Percentiles rank a stretch among this genome's conserved stretches.
phyloP scores from a whole-genome alignment of 1,140 invertebrate species.

The Heliconius nattereri region DNA sequence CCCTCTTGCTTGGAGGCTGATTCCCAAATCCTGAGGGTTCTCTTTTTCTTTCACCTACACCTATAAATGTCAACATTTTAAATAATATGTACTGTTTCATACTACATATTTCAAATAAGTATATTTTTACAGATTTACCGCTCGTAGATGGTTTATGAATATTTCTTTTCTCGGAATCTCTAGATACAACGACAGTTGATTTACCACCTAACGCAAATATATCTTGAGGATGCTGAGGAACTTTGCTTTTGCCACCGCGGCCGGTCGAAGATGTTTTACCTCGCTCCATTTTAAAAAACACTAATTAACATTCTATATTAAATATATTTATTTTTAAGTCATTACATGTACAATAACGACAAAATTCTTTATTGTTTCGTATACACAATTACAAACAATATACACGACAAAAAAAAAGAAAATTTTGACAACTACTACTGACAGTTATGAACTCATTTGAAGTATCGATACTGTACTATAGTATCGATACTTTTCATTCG shows the following conservation, averaged over 20 bases:
- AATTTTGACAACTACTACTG: neutral
- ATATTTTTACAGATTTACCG: constrained; percentile 49
- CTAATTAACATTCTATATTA: neutral
- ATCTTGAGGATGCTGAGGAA: constrained; percentile 76
- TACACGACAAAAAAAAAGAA: neutral
- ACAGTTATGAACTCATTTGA: no score
- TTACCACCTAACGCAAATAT: constrained; percentile 78
- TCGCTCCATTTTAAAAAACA: constrained; percentile 62
- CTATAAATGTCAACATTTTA: constrained; percentile 38
- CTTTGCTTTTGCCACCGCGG: constrained; percentile 77
- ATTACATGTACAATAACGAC: neutral
- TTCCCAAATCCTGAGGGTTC: constrained; percentile 68
- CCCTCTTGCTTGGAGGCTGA: constrained; percentile 69
- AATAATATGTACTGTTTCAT: no score
- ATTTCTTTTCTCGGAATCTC: constrained; percentile 76
- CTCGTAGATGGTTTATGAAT: constrained; percentile 79
- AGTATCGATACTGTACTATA: no score
- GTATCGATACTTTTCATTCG: no score
- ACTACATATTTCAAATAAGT: no score
- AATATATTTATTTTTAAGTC: neutral
- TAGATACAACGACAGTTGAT: constrained; percentile 72
- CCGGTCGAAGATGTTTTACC: constrained; percentile 74
- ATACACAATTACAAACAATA: neutral
- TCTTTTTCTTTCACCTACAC: constrained; percentile 73
- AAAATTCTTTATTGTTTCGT: neutral